These are phyloP conservation scores for Onychomys torridus DNA, from an alignment of 2,797 vertebrate species.

Conservation along the genomic window DNA sequence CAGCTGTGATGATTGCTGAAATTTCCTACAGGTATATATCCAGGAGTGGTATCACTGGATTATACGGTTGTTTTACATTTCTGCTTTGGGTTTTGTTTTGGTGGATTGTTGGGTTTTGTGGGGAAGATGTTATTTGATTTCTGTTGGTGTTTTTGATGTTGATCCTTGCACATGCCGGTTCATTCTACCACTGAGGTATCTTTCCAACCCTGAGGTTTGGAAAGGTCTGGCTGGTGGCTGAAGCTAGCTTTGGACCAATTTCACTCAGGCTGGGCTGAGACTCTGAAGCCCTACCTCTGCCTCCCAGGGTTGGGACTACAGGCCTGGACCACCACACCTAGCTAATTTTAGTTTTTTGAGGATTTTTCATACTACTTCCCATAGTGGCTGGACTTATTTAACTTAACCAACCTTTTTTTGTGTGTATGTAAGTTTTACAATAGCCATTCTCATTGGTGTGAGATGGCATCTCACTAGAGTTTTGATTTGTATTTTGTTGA, in stretches of 20 bases:
- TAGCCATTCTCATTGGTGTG: neutral
- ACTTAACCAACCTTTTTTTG: neutral
- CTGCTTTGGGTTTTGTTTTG: neutral
- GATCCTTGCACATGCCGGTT: neutral
- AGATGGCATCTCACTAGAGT: neutral
- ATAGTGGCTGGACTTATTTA: neutral
- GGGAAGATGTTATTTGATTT: neutral
- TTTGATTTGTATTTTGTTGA: neutral
- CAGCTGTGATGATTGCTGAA: neutral
- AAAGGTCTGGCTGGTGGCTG: neutral
- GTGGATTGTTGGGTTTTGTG: neutral
- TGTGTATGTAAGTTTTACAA: neutral
- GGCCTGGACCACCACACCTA: neutral
- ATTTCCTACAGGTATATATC: neutral
- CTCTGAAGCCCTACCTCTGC: neutral
- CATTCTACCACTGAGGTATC: neutral
- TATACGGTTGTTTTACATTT: neutral
- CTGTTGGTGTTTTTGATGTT: neutral
- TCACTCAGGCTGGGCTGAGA: neutral
- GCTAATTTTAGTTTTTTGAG: neutral
- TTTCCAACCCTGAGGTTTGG: no score
- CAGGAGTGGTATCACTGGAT: neutral
- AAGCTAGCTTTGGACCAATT: neutral
- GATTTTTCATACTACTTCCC: neutral
- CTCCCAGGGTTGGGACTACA: neutral